Evolutionary conservation across 2,888 invertebrate genomes (phyloP).

Genomic region (Junonia oenone): DNA sequence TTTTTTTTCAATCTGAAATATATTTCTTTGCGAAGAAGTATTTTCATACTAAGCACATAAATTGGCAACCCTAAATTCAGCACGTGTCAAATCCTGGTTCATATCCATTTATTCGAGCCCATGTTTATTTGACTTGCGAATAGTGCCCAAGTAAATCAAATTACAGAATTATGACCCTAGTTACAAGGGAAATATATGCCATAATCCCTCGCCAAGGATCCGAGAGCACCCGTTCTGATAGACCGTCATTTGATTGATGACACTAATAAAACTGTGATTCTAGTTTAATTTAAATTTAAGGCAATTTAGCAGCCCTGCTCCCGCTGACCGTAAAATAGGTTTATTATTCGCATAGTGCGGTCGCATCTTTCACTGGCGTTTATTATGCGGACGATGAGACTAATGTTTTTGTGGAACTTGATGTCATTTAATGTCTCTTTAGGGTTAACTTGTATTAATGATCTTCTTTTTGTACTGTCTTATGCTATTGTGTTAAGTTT

Average conservation of each 20-base stretch:
- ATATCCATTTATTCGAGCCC: conserved; percentile 71
- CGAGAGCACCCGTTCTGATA: conserved; percentile 47
- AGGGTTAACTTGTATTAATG: no score
- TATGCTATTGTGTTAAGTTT: not conserved
- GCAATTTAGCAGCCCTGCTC: conserved; percentile 67
- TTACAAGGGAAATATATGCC: conserved; percentile 42
- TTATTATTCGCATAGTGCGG: conserved; percentile 55
- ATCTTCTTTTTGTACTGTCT: no score
- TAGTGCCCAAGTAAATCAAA: conserved; percentile 46
- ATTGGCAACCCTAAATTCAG: conserved; percentile 36
- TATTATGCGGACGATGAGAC: conserved; percentile 35
- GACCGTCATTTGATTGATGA: conserved; percentile 76
- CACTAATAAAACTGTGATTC: conserved; percentile 77
- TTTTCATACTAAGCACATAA: not conserved
- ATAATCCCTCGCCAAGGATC: conserved; percentile 43
- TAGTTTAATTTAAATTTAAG: conserved; percentile 79
- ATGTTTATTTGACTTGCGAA: conserved; percentile 73
- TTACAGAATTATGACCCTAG: conserved; percentile 43
- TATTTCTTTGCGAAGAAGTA: no score
- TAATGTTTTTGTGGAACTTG: conserved; percentile 20
- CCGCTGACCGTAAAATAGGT: conserved; percentile 70
- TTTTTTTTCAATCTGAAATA: no score
- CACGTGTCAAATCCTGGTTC: conserved; percentile 69
- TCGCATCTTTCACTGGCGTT: conserved; percentile 49
- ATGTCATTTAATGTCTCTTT: not conserved